Conservation (phyloP, 2,797 vertebrate species). For the Notolabrus celidotus region DNA sequence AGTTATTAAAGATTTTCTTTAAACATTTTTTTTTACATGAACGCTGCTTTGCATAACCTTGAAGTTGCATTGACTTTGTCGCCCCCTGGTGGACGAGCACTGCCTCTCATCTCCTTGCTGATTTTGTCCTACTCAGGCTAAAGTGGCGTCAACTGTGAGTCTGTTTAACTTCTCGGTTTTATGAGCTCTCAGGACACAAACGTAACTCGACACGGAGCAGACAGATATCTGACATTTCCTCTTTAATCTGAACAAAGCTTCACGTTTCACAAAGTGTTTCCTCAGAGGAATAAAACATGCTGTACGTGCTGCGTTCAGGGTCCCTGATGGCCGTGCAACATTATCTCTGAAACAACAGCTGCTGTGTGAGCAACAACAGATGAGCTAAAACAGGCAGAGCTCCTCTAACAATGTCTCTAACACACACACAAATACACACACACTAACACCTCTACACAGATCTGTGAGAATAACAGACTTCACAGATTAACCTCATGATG, state of each 20-base stretch:
- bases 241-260: background rate
- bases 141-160: too few relatives aligned
- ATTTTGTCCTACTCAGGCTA: too few relatives aligned
- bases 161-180: too few relatives aligned
- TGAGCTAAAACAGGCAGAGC: slow-evolving; percentile 28
- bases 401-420: background rate
- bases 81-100: too few relatives aligned
- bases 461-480: background rate
- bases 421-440: too few relatives aligned
- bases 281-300: slow-evolving; percentile 1
- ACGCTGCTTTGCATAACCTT: too few relatives aligned
- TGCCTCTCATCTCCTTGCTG: too few relatives aligned
- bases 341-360: slow-evolving; percentile 44
- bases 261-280: background rate
- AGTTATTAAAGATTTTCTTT: too few relatives aligned
- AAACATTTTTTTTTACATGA: too few relatives aligned
- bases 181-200: background rate
- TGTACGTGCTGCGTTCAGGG: background rate
- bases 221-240: background rate
- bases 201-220: too few relatives aligned
- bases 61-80: too few relatives aligned
- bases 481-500: too few relatives aligned
- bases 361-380: slow-evolving; percentile 39
- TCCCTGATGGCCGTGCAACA: slow-evolving; percentile 4
- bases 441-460: background rate